Evolutionary conservation across 2,113 vertebrate genomes (phyloP).

Genomic region (Ariopsis seemanni): DNA sequence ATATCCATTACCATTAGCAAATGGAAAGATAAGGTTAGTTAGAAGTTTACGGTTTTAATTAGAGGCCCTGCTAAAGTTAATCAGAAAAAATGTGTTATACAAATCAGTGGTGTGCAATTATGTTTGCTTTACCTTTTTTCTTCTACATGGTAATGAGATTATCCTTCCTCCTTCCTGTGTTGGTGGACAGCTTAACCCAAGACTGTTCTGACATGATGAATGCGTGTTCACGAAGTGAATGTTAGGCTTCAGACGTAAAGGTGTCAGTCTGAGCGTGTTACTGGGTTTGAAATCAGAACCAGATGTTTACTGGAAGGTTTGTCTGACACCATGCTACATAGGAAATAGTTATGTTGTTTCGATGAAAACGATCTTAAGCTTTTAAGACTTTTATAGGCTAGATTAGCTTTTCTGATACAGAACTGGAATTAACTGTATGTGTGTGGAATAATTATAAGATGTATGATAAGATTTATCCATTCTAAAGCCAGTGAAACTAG

Average conservation of each 20-base stretch:
- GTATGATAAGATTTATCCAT: neutral
- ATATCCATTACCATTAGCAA: neutral
- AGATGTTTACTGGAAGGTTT: neutral
- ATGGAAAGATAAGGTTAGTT: neutral
- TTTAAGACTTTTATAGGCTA: neutral
- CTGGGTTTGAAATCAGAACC: neutral
- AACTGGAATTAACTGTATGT: neutral
- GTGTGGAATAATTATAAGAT: neutral
- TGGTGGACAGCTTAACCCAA: neutral
- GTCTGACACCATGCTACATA: neutral
- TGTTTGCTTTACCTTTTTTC: no score
- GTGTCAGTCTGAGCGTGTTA: neutral
- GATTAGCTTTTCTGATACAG: neutral
- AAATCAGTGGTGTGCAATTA: neutral
- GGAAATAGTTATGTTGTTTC: neutral
- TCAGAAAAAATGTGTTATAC: neutral
- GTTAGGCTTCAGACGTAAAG: neutral
- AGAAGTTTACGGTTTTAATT: neutral
- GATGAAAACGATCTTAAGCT: neutral
- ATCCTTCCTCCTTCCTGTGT: neutral
- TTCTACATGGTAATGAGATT: neutral
- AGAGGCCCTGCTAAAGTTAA: neutral
- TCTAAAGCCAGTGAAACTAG: neutral
- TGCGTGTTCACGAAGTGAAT: neutral
- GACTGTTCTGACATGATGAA: neutral